Base-by-base conservation (phyloP, 1,140 invertebrate genomes). In the Chymomyza costata region DNA sequence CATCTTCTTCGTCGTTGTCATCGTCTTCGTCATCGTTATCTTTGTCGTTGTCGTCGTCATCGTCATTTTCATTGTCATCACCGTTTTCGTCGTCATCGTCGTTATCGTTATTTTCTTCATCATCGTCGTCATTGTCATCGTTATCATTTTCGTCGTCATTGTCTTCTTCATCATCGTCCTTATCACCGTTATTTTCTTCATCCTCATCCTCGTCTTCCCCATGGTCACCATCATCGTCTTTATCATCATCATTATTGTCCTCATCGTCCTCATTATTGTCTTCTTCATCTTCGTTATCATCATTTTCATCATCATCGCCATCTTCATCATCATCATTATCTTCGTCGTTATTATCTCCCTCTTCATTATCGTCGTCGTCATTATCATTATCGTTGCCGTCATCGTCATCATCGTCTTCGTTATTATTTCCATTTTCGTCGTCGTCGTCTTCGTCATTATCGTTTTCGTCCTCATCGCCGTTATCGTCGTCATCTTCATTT, bases 261-360 rank as follows among this genome's bases (percentile, higher is more conserved):
- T 64, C 31, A 1, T 84, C 57, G 13, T 81, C 67, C 1, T 73
- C 59, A 14, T 73, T 64, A 32, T 83, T 53, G 19, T 85, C 71
- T 0, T 60, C 16, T 16, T 86, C 69, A 30, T 74, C 63, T 19
- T 82, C 69, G 14, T 86, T 74, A n/a, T 88, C 82, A 17, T 86
- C 82, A 21, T 86, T 85, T 45, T 88, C 85, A 53, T 88, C 82
- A 47, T 89, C 85, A 38, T 88, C n/a, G 1, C 45, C 13, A 0
- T 59, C 19, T 0, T 61, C 17, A 0, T 61, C 64, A 7, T 82
- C 56, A 1, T 81, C 68, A 3, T 81, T 40, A 13, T 85, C 63
- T 17, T 85, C 68, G 6, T 86, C 63, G 32, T 71, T 62, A 31
- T 80, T 76, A 0, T 59, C 38, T 0, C 60, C 28, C 0, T 59